Evolutionary conservation across 2,113 vertebrate genomes (phyloP), one percentile per base, ranked within the genome.

Genomic region (Semicossyphus pulcher): DNA sequence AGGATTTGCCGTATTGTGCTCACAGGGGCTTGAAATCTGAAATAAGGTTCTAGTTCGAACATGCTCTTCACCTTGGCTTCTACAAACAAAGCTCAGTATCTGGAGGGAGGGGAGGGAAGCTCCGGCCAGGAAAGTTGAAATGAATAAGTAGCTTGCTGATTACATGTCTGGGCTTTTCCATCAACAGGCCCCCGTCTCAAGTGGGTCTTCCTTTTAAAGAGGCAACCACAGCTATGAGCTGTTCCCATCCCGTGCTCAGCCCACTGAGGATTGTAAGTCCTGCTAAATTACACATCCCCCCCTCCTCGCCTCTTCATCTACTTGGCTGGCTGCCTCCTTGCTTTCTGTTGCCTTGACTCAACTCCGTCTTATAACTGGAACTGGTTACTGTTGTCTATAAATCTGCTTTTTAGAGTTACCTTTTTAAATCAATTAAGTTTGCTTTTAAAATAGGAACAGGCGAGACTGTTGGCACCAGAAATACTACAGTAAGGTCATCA

Each of bases 121-220:
- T 34, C 41, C 0, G 82, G 86, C 82, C 85, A 84, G 84, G 86
- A 90, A 88, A 90, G 72, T 87, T 89, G 36, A 84, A 87, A 79
- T 78, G 74, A 89, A 88, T 84, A 79, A 88, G 83, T 51, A 80
- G 76, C 78, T 74, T 15, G 52, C 62, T 82, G 76, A 91, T 87
- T 89, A 85, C 86, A 86, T 65, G 89, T 88, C 80, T 81, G 18
- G 76, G 76, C 80, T 78, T 84, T 79, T 86, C 76, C 64, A 83
- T 83, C 74, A 75, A 61, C 84, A 76, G 47, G 52, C 47, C 74
- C 58, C 37, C 39, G 10, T 82, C 82, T 81, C 77, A 29, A 28
- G 3, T 44, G 76, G 57, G 70, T 75, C 74, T 66, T 78, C 57
- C 54, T 77, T 44, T 70, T 52, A 72, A 65, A 85, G 71, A 73